phyloP scores from a whole-genome alignment of 2,797 vertebrate species.

The Heterohyrax brucei region DNA sequence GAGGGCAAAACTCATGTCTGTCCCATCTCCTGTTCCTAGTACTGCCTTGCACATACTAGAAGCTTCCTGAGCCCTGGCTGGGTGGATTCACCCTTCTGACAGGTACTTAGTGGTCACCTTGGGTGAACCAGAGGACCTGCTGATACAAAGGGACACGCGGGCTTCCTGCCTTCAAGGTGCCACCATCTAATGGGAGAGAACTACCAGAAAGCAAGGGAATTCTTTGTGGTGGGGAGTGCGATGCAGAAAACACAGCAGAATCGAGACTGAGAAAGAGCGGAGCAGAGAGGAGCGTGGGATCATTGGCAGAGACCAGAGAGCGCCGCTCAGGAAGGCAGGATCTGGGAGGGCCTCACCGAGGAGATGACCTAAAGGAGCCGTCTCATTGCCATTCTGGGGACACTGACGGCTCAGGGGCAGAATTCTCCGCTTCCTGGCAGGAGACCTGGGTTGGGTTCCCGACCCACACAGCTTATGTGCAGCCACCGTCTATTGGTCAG shows the following conservation, averaged over 20 bases:
- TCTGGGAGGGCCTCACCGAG: not conserved
- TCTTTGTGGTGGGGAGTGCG: not conserved
- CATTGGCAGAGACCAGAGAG: not conserved
- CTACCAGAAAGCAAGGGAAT: not conserved
- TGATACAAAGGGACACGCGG: not conserved
- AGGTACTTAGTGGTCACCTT: not conserved
- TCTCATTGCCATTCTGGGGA: not conserved
- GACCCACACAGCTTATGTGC: not conserved
- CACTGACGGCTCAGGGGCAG: not conserved
- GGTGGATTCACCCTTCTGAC: constrained; percentile 17
- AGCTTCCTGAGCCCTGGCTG: not conserved
- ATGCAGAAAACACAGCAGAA: not conserved
- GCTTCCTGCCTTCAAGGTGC: not conserved
- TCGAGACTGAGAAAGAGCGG: not conserved
- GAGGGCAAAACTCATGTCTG: not conserved
- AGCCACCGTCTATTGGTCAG: not conserved
- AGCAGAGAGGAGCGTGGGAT: not conserved
- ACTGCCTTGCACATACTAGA: not conserved
- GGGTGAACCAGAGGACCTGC: not conserved
- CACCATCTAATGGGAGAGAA: not conserved
- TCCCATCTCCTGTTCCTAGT: not conserved
- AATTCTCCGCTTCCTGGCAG: not conserved
- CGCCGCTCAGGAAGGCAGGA: not conserved
- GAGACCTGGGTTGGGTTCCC: not conserved
- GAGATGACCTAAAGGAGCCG: not conserved